Percentiles rank a stretch among this genome's conserved stretches.
phyloP scores from a whole-genome alignment of 2,888 invertebrate genomes.

The Pogonocherus hispidulus region DNA sequence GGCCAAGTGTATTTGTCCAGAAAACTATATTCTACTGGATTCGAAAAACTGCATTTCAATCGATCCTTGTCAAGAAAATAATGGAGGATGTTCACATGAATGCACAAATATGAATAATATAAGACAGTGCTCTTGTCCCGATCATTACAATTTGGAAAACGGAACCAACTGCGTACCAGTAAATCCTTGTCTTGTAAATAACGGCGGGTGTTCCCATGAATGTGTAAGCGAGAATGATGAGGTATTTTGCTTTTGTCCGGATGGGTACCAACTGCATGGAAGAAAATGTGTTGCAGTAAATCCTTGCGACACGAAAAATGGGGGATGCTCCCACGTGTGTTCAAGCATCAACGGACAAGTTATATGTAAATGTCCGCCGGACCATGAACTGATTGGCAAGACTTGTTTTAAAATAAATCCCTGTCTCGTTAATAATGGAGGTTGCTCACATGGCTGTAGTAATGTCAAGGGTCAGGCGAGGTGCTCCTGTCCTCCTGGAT shows the following conservation, averaged over 20 bases:
- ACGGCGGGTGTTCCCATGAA: constrained; percentile 74
- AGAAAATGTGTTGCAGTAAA: constrained; percentile 57
- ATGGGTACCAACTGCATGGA: constrained; percentile 61
- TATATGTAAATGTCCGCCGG: constrained; percentile 70
- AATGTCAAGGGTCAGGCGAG: constrained; percentile 70
- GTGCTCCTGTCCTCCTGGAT: constrained; percentile 69
- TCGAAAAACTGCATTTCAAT: constrained; percentile 60
- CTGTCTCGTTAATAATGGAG: constrained; percentile 64
- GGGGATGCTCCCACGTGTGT: constrained; percentile 71
- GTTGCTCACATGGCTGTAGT: constrained; percentile 72
- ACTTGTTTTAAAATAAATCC: constrained; percentile 67
- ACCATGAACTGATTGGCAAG: constrained; percentile 60
- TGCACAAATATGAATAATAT: constrained; percentile 57
- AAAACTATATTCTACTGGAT: constrained; percentile 66
- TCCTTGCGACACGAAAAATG: constrained; percentile 63
- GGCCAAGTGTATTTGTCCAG: constrained; percentile 71
- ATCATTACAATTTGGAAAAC: constrained; percentile 59
- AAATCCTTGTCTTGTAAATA: constrained; percentile 65
- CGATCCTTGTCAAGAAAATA: constrained; percentile 57
- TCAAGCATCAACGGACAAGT: constrained; percentile 69
- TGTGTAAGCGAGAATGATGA: constrained; percentile 65
- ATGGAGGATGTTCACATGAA: constrained; percentile 57
- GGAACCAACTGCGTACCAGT: constrained; percentile 60
- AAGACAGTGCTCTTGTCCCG: constrained; percentile 71
- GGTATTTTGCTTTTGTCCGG: constrained; percentile 68